A percentile compares a stretch with the other conserved stretches of the same genome.
phyloP scores from a whole-genome alignment of 2,888 invertebrate genomes.

The Argyresthia goedartella region DNA sequence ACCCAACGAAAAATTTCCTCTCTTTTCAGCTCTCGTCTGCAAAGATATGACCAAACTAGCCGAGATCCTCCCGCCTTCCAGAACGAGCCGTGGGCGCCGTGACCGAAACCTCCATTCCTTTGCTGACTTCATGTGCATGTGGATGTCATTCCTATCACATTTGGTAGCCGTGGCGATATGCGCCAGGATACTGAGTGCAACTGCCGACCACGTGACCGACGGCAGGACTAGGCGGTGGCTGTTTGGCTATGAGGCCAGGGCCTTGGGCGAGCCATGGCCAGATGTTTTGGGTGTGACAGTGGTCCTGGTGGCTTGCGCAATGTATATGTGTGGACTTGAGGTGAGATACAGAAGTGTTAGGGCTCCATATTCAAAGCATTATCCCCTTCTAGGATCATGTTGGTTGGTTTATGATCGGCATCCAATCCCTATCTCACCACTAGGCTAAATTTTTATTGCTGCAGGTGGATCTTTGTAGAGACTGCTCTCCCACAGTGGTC shows the following conservation, averaged over 20 bases:
- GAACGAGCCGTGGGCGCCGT: conserved; percentile 45
- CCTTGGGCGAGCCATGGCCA: conserved; percentile 74
- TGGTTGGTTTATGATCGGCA: no score
- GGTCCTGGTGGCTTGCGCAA: conserved; percentile 69
- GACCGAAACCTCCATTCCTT: conserved; percentile 63
- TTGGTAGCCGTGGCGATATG: conserved; percentile 73
- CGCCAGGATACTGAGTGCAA: conserved; percentile 73
- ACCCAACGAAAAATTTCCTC: no score
- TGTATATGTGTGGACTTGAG: conserved; percentile 76
- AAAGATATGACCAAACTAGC: conserved; percentile 50
- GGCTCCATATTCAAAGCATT: no score
- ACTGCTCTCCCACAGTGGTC: no score
- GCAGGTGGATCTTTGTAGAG: background rate
- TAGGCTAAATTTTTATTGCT: background rate
- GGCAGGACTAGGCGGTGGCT: conserved; percentile 72
- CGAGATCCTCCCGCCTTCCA: conserved; percentile 47
- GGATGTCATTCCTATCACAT: conserved; percentile 72
- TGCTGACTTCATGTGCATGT: conserved; percentile 70
- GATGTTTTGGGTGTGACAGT: conserved; percentile 74
- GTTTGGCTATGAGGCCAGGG: conserved; percentile 70
- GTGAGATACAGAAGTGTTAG: no score
- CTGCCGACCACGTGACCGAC: conserved; percentile 73
- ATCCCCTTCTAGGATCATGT: no score
- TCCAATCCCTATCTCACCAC: no score
- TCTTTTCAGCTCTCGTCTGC: conserved; percentile 43